Conservation (phyloP, 92 coral and sea anemone genomes). For the Hydrozoanthus gracilis region DNA sequence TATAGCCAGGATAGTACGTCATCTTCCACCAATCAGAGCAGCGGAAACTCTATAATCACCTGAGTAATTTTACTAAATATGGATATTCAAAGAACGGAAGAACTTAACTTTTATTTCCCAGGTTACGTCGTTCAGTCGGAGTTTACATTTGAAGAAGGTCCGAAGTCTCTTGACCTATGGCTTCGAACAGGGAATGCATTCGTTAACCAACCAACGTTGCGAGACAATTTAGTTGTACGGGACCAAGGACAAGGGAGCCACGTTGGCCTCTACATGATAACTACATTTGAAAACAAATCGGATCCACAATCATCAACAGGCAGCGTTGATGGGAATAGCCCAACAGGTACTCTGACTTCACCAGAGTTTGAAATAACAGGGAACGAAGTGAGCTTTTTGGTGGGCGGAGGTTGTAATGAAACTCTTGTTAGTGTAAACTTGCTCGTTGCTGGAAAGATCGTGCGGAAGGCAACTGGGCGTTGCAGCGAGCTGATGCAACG, state of each 20-base stretch:
- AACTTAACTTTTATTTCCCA: neutral
- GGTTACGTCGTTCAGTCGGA: neutral
- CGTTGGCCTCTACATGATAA: conserved; percentile 14
- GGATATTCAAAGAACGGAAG: too few relatives aligned
- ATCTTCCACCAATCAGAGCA: too few relatives aligned
- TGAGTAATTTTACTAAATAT: too few relatives aligned
- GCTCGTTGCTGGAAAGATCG: neutral
- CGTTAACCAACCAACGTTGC: neutral
- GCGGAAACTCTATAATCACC: too few relatives aligned
- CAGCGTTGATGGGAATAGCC: neutral
- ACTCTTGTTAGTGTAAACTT: neutral
- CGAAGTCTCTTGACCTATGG: conserved; percentile 12
- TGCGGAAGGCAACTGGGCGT: neutral
- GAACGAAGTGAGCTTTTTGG: neutral
- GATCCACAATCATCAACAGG: neutral
- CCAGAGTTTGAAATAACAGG: conserved; percentile 34
- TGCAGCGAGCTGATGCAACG: conserved; percentile 1
- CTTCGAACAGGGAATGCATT: neutral
- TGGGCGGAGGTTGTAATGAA: conserved; percentile 7
- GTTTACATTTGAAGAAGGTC: conserved; percentile 18
- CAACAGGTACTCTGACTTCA: conserved; percentile 15
- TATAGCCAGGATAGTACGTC: too few relatives aligned
- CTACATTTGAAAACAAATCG: neutral
- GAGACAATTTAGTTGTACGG: neutral
- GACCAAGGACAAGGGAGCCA: neutral